These are phyloP conservation scores for Ridgeia piscesae DNA, from an alignment of 1,140 invertebrate genomes.

Conservation along the genomic window DNA sequence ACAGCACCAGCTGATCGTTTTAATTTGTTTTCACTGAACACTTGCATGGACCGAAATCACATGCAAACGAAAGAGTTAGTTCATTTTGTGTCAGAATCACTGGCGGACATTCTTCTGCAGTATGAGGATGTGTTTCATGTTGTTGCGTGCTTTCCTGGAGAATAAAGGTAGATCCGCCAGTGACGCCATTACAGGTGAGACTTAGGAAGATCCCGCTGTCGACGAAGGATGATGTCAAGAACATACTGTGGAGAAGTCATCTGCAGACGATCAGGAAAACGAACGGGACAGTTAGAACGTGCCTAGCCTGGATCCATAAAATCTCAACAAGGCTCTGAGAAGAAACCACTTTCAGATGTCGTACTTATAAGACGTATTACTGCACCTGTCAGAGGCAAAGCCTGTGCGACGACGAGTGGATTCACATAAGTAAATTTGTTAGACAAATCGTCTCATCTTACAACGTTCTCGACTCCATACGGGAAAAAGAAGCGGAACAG, in stretches of 20 bases:
- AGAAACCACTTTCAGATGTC: slow-evolving; percentile 16
- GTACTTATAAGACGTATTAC: slow-evolving; percentile 29
- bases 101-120: too few relatives aligned
- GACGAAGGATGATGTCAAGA: background rate
- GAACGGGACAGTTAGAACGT: background rate
- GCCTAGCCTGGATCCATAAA: background rate
- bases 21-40: too few relatives aligned
- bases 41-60: too few relatives aligned
- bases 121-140: background rate
- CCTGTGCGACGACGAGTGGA: slow-evolving; percentile 54
- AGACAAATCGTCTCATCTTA: slow-evolving; percentile 29
- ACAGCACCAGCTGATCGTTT: too few relatives aligned
- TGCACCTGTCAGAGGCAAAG: slow-evolving; percentile 50
- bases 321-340: background rate
- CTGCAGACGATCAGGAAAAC: background rate
- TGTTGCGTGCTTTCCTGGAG: background rate
- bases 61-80: too few relatives aligned
- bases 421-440: slow-evolving; percentile 47
- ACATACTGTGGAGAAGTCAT: background rate
- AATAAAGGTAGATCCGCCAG: too few relatives aligned
- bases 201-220: background rate
- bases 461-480: slow-evolving; percentile 24
- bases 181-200: too few relatives aligned
- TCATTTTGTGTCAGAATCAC: too few relatives aligned
- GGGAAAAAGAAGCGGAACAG: background rate